Conservation (phyloP, 2,888 invertebrate species). For the Ischnura elegans region DNA sequence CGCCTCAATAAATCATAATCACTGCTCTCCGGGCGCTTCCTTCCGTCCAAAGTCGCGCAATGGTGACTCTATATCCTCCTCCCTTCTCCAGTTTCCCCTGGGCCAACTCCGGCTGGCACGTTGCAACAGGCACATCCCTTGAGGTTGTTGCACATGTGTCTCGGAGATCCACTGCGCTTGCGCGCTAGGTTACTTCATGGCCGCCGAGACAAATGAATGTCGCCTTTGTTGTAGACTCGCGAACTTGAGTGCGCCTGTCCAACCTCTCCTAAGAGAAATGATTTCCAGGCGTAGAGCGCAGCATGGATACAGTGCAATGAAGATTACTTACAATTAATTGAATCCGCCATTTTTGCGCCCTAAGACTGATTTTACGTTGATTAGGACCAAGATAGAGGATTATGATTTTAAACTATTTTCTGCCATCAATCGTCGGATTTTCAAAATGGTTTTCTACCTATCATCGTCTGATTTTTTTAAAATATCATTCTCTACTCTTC, state of each 20-base stretch:
- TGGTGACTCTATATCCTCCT: not conserved
- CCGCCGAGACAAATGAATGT: not conserved
- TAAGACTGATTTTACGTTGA: no score
- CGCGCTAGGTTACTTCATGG: not conserved
- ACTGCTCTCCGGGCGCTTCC: not conserved
- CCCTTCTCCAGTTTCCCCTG: not conserved
- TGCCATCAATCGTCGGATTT: no score
- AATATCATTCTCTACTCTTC: no score
- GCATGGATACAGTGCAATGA: no score
- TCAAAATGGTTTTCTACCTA: no score
- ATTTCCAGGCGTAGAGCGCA: no score
- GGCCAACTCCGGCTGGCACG: not conserved
- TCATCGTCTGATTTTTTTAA: no score
- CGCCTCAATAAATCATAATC: slow-evolving; percentile 23
- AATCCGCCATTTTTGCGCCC: no score
- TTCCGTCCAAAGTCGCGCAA: slow-evolving; percentile 6
- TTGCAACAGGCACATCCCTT: not conserved
- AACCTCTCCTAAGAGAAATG: not conserved
- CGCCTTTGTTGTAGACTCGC: not conserved
- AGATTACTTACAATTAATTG: no score
- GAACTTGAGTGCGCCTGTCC: not conserved
- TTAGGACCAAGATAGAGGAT: no score
- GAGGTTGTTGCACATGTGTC: not conserved
- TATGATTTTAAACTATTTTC: no score
- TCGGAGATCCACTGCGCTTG: not conserved